Base-by-base conservation (phyloP, 2,113 vertebrate genomes). In the Corythornis vintsioides region DNA sequence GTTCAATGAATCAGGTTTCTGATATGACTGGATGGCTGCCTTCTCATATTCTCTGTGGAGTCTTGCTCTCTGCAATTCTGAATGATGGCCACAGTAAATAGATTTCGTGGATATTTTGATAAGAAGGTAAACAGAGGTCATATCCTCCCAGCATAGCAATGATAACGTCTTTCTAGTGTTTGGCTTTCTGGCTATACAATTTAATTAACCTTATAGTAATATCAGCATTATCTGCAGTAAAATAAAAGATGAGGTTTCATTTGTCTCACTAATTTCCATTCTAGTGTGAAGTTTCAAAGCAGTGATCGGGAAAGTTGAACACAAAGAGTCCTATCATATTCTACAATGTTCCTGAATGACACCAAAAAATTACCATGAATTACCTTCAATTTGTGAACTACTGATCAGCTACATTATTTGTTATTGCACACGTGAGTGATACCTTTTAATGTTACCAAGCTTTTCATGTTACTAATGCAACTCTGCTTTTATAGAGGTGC, bases 181-280 rank as follows among this genome's bases (percentile, higher is more conserved):
- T 40, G 31, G 22, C 26, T 79, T 87, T 45, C 38, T 8, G 5
- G 15, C 61, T 65, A 66, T 40, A 60, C 53, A 75, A 47, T 59
- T 71, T 84, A 59, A 91, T 89, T 92, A 95, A 91, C 70, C 43
- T 86, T 31, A 47, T 24, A 21, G 33, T n/a, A 78, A 59, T 48
- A 78, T 31, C 78, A 91, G 15, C 57, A 52, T 25, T 31, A 92
- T 74, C 74, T 71, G 38, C 3, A 2, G 22, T 38, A 75, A 35
- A 84, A 72, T 60, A 43, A 63, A 78, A 63, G 15, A 77, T 31
- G 7, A 81, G 28, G 25, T 6, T 84, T 81, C 11, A 40, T 45
- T 69, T 53, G 11, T 45, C 60, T 72, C 40, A 63, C 31, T 52
- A 38, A 84, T 84, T 87, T 67, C 19, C 50, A 13, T 82, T 82